Evolutionary conservation across 2,888 invertebrate species (phyloP).

Genomic region (Diogma glabrata): DNA sequence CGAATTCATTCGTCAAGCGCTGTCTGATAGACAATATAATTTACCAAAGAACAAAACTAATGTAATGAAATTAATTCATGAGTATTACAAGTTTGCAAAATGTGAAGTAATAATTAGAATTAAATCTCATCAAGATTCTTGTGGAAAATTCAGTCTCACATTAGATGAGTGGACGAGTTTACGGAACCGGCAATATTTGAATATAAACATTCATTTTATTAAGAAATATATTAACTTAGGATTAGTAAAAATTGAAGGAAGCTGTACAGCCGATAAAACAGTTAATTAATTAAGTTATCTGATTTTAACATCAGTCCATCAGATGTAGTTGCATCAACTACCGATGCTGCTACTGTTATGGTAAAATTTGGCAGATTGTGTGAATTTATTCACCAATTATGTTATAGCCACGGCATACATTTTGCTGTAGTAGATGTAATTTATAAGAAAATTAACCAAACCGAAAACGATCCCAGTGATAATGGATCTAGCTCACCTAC

Average conservation of each 20-base stretch:
- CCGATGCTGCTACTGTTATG: constrained; percentile 6
- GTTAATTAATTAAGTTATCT: neutral
- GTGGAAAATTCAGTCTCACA: constrained; percentile 6
- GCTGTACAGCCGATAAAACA: neutral
- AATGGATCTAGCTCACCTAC: too few relatives aligned
- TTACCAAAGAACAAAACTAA: constrained; percentile 6
- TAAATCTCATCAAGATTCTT: constrained; percentile 1
- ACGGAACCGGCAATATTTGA: neutral
- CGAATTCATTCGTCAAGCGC: too few relatives aligned
- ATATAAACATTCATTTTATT: constrained; percentile 1
- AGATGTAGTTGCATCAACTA: too few relatives aligned
- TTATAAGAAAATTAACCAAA: too few relatives aligned
- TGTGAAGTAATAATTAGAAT: constrained; percentile 6
- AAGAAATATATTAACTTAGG: too few relatives aligned
- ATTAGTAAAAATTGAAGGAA: neutral
- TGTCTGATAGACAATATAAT: constrained; percentile 5
- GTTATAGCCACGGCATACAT: constrained; percentile 8
- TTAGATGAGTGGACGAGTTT: neutral
- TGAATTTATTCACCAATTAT: constrained; percentile 6
- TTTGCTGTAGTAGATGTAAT: constrained; percentile 7
- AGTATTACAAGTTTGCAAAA: too few relatives aligned
- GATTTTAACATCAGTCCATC: neutral
- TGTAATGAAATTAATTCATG: constrained; percentile 8
- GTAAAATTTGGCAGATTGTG: constrained; percentile 1
- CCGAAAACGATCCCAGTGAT: too few relatives aligned